A percentile compares a stretch with the other conserved stretches of the same genome.
phyloP scores from a whole-genome alignment of 2,888 invertebrate species.

The Cerastoderma edule region DNA sequence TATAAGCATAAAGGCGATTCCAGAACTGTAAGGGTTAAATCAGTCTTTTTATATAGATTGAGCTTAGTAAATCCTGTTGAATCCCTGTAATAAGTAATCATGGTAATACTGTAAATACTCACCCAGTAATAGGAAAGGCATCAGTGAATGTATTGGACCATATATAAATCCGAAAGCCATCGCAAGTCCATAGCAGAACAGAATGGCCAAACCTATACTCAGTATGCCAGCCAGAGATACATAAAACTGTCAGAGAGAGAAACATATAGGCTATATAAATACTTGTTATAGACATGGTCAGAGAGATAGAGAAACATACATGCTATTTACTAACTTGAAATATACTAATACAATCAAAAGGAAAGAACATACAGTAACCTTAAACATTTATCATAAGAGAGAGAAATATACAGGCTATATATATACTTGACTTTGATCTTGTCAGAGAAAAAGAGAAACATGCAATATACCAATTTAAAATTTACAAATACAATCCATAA shows the following conservation, averaged over 20 bases:
- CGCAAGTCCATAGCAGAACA: conserved; percentile 90
- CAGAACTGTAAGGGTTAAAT: too few relatives aligned
- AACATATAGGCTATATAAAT: conserved; percentile 30
- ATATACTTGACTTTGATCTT: too few relatives aligned
- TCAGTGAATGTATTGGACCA: conserved; percentile 92
- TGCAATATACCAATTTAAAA: too few relatives aligned
- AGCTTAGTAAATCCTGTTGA: too few relatives aligned
- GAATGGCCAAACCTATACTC: conserved; percentile 90
- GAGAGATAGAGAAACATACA: conserved; percentile 56
- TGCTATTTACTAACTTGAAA: conserved; percentile 87
- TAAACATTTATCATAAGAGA: too few relatives aligned
- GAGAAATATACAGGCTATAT: too few relatives aligned
- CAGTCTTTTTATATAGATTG: too few relatives aligned
- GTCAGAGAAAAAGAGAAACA: too few relatives aligned
- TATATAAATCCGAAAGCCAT: conserved; percentile 89
- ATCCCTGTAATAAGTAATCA: too few relatives aligned
- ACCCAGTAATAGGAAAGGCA: conserved; percentile 93
- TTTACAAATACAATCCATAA: too few relatives aligned
- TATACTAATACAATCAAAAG: conserved; percentile 90
- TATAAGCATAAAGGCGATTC: too few relatives aligned
- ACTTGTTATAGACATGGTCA: neutral
- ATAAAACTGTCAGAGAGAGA: conserved; percentile 85
- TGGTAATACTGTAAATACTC: conserved; percentile 84
- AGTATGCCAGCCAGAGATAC: conserved; percentile 89
- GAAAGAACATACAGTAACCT: conserved; percentile 90